Conservation (phyloP, 1,140 invertebrate species). For the Zaprionus lachaisei region DNA sequence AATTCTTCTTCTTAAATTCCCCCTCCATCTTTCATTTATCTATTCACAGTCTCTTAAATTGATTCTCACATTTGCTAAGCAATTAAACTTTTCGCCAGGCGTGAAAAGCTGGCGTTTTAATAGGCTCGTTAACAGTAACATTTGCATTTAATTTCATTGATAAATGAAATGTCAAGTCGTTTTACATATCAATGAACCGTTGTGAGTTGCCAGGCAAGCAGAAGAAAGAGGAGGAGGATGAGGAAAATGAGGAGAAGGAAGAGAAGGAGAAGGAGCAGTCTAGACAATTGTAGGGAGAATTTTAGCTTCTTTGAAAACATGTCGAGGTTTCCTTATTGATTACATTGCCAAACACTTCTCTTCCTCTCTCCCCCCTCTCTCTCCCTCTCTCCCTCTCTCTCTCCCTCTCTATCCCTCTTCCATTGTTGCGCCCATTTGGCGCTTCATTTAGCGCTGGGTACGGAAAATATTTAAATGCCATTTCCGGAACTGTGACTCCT, state of each 20-base stretch:
- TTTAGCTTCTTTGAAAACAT: constrained; percentile 15
- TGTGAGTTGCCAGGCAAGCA: constrained; percentile 1
- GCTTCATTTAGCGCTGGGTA: constrained; percentile 70
- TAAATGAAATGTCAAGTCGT: constrained; percentile 75
- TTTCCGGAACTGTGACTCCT: constrained; percentile 53
- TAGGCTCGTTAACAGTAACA: constrained; percentile 19
- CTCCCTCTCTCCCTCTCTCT: constrained; percentile 28
- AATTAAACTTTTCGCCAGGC: constrained; percentile 37
- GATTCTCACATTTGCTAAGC: constrained; percentile 29
- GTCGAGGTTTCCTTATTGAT: constrained; percentile 57
- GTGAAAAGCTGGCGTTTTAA: constrained; percentile 24
- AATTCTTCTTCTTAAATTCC: background rate
- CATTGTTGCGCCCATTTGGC: constrained; percentile 70
- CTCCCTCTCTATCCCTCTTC: constrained; percentile 36
- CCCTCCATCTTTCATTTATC: background rate
- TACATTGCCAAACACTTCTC: constrained; percentile 65
- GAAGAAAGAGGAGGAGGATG: background rate
- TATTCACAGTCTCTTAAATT: constrained; percentile 2
- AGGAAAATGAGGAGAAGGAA: background rate
- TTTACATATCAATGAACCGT: constrained; percentile 78
- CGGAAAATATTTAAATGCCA: constrained; percentile 74
- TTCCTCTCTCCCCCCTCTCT: constrained; percentile 37
- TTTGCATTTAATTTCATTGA: constrained; percentile 74
- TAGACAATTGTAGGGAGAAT: background rate
- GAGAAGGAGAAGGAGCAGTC: background rate